A percentile compares a stretch with the other conserved stretches of the same genome.
Conservation (phyloP, 2,797 vertebrate species). For the Gymnodraco acuticeps region DNA sequence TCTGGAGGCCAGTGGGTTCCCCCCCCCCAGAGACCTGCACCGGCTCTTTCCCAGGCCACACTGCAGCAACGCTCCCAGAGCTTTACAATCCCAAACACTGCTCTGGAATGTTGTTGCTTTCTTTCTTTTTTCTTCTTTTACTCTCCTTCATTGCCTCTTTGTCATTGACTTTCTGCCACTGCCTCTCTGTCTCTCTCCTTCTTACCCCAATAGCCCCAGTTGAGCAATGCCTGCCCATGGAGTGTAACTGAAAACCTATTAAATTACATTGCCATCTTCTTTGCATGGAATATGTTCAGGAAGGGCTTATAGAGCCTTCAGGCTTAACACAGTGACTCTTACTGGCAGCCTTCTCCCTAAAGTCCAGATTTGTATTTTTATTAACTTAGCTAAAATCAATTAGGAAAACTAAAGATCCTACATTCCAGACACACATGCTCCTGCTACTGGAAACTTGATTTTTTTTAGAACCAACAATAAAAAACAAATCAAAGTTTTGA, state of each 20-base stretch:
- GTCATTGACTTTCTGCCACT: neutral
- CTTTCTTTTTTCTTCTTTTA: neutral
- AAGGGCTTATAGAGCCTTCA: neutral
- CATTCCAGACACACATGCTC: neutral
- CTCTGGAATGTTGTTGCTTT: conserved; percentile 56
- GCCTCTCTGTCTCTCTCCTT: neutral
- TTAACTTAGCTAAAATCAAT: neutral
- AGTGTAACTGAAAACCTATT: neutral
- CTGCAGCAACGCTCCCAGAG: conserved; percentile 65
- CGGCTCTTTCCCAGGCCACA: conserved; percentile 72
- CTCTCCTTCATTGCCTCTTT: neutral
- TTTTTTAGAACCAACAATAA: neutral
- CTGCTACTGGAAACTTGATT: neutral
- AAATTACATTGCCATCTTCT: neutral
- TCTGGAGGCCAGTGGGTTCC: conserved; percentile 56
- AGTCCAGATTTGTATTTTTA: neutral
- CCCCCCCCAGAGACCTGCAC: conserved; percentile 57
- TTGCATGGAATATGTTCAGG: conserved; percentile 3
- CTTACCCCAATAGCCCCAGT: neutral
- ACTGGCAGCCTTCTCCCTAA: neutral
- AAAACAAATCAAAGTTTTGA: neutral
- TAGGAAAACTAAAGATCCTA: neutral
- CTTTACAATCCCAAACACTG: conserved; percentile 62
- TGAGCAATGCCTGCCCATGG: neutral
- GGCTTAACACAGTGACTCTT: neutral